Conservation (phyloP, 2,888 invertebrate genomes). For the Mimas tiliae region DNA sequence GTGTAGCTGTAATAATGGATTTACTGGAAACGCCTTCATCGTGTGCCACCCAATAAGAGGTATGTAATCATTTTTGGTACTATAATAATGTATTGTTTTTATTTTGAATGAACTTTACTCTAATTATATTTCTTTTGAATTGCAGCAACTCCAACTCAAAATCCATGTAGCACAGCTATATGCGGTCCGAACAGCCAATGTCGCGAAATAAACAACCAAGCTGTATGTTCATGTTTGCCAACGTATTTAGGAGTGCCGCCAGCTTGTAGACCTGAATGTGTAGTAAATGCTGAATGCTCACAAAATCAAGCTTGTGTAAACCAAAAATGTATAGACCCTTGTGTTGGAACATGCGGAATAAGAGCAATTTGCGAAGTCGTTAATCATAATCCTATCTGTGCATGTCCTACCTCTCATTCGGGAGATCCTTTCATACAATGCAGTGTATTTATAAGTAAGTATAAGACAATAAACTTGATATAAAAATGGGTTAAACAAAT, state of each 20-base stretch:
- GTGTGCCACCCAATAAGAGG: slow-evolving; percentile 83
- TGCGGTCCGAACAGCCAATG: slow-evolving; percentile 91
- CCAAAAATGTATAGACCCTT: slow-evolving; percentile 90
- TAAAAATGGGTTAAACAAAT: slow-evolving; percentile 9
- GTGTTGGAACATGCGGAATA: slow-evolving; percentile 88
- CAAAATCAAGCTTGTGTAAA: slow-evolving; percentile 88
- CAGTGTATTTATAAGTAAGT: slow-evolving; percentile 66
- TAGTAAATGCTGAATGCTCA: slow-evolving; percentile 88
- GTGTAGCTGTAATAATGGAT: slow-evolving; percentile 87
- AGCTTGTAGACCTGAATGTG: slow-evolving; percentile 90
- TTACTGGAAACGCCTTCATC: slow-evolving; percentile 84
- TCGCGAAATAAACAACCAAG: slow-evolving; percentile 85
- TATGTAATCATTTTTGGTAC: slow-evolving; percentile 50
- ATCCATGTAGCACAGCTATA: slow-evolving; percentile 89
- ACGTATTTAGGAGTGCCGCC: slow-evolving; percentile 89
- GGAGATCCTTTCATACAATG: slow-evolving; percentile 88
- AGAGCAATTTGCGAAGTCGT: slow-evolving; percentile 87
- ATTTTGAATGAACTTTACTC: slow-evolving; percentile 25
- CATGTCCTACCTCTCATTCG: slow-evolving; percentile 87
- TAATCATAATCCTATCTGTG: slow-evolving; percentile 90
- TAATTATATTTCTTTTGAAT: slow-evolving; percentile 33
- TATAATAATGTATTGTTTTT: slow-evolving; percentile 19
- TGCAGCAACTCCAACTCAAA: slow-evolving; percentile 58
- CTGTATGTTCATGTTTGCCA: slow-evolving; percentile 90
- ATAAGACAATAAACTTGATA: slow-evolving; percentile 15